Base-by-base conservation (phyloP, 1,140 invertebrate species). In the Drosophila kikkawai region DNA sequence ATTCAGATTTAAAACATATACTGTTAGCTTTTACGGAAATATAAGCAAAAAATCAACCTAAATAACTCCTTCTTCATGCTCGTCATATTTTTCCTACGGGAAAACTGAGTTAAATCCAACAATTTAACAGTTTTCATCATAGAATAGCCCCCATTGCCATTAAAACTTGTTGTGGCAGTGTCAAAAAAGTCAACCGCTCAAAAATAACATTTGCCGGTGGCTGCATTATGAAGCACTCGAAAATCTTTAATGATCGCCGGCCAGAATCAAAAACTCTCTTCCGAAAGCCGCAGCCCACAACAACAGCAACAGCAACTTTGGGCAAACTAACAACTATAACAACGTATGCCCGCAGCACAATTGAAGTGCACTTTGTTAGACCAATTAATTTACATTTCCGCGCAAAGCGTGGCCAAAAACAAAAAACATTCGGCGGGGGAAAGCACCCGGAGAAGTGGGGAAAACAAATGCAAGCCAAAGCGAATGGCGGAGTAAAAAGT, bases 371-470 rank as follows among this genome's bases (percentile, higher is more conserved):
- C 85, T 90, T 90, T 82, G 85, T 90, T 90, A 85, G 79, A 90
- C 85, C 85, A 90, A 90, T 90, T 90, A 90, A 90, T 90, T 90
- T 90, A 90, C 85, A 90, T 90, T 90, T 90, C 85, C 85, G 86
- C 81, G 81, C 85, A 84, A 68, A 90, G 69, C 82, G 63, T 71
- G 60, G 63, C 60, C 71, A 36, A 80, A 82, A 80, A 84, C 66
- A 73, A 39, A 55, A 59, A 48, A 22, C 53, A 55, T 55, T 45
- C 44, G 8, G 2, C 19, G 56, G 44, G 37, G 45, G 17, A 44
- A 63, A 68, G 60, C 51, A 37, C 4, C 15, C 19, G 3, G 41
- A 63, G 12, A 32, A 29, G 63, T 29, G 47, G 65, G 66, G 67
- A 50, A 56, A 47, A 47, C 60, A 69, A 67, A 59, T 61, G 64